Evolutionary conservation across 2,888 invertebrate genomes (phyloP).

Genomic region (Synergus umbraculus): DNA sequence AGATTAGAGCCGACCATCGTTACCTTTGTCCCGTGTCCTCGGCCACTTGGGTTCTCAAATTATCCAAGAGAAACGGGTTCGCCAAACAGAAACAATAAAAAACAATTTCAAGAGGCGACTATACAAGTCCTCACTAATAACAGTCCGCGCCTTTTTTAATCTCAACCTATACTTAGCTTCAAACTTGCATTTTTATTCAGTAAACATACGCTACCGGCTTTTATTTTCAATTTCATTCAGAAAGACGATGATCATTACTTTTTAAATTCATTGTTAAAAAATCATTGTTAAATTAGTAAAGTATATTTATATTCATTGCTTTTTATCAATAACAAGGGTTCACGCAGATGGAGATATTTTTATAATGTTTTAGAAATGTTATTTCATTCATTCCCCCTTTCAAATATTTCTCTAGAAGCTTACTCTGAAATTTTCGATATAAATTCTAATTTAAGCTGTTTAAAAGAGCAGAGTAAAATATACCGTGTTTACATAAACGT

Average conservation of each 20-base stretch:
- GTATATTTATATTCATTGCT: too few species aligned
- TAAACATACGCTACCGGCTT: neutral
- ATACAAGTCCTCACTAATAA: slow-evolving; percentile 7
- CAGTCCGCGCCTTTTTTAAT: slow-evolving; percentile 3
- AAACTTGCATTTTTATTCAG: slow-evolving; percentile 7
- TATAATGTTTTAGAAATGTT: too few species aligned
- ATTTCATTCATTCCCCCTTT: too few species aligned
- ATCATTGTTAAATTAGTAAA: too few species aligned
- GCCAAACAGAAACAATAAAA: slow-evolving; percentile 4
- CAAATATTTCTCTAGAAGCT: too few species aligned
- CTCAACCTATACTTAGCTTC: neutral
- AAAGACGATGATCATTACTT: neutral
- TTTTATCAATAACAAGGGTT: too few species aligned
- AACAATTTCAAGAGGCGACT: slow-evolving; percentile 7
- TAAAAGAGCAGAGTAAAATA: too few species aligned
- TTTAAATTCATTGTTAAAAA: neutral
- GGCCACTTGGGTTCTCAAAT: neutral
- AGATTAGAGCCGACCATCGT: neutral
- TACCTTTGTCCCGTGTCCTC: neutral
- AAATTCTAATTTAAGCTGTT: too few species aligned
- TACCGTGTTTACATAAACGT: too few species aligned
- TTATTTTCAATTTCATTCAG: neutral
- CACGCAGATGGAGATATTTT: too few species aligned
- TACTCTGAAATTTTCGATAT: too few species aligned
- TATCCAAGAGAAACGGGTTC: neutral